Base-by-base conservation (phyloP, 2,797 vertebrate species). In the Catharus ustulatus region DNA sequence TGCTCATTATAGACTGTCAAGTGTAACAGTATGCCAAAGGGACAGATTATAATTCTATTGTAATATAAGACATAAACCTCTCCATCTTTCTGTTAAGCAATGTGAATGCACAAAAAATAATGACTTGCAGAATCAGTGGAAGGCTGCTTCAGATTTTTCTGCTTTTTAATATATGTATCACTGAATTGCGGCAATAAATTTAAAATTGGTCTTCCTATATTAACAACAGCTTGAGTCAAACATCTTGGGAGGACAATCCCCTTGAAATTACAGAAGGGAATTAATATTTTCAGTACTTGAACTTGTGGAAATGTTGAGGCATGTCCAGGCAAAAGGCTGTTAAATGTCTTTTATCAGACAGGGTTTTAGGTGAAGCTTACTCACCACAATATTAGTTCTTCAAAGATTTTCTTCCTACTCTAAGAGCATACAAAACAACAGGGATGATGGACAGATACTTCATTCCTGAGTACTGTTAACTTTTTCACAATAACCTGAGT, bases 371-470 rank as follows among this genome's bases (percentile, higher is more conserved):
- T 51, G 40, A 89, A 73, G 21, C 24, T 72, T 75, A 48, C 24
- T 80, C 20, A 61, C 36, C 10, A 45, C 40, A 84, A 36, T 55
- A 87, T 55, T 82, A 63, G 19, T 87, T 93, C 63, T 82, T 79
- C 32, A 71, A 79, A 46, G 18, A 69, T 79, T 51, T 89, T 62
- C 15, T 89, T 88, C 48, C 27, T 87, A 87, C 29, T 29, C 36
- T 73, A 73, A 55, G 36, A 21, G 46, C 1, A 9, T 67, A 72
- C 11, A 59, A 89, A 94, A 87, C 43, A 78, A 51, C 16, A 59
- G n/a, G 5, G 43, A 62, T 80, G 82, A 91, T 87, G 81, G 81
- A 89, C 67, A 95, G 86, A 63, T 40, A 63, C n/a, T 63, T 92
- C 67, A 87, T 93, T 87, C 67, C 71, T 63, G 43, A 71, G 34